A percentile compares a stretch with the other conserved stretches of the same genome.
These are phyloP conservation scores for Calvadosia cruxmelitensis DNA, from an alignment of 30 jellyfish, hydroid and myxozoan species.

Conservation along the genomic window DNA sequence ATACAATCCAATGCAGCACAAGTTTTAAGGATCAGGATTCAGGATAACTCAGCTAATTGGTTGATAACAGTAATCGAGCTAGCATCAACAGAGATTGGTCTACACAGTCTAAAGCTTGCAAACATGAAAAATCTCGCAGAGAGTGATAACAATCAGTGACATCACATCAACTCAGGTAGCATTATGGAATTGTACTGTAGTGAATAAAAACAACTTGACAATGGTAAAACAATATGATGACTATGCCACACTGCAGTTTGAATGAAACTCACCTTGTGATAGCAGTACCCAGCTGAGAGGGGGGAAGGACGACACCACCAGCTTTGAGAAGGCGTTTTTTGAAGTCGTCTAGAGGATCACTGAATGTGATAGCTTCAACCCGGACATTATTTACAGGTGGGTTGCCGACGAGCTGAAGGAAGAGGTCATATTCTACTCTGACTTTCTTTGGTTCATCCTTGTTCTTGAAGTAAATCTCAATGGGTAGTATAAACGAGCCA, in stretches of 20 bases:
- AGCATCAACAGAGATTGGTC: too few relatives aligned
- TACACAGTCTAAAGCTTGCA: too few relatives aligned
- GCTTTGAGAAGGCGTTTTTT: slow-evolving; percentile 73
- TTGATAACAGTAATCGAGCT: too few relatives aligned
- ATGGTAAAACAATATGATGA: neutral
- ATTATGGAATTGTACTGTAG: too few relatives aligned
- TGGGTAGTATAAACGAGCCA: slow-evolving; percentile 70
- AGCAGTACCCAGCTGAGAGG: slow-evolving; percentile 35
- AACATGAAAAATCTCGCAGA: too few relatives aligned
- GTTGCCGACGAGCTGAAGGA: slow-evolving; percentile 74
- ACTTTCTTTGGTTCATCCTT: slow-evolving; percentile 92
- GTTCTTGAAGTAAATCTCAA: slow-evolving; percentile 77
- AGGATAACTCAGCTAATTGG: too few relatives aligned
- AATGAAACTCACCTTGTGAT: slow-evolving; percentile 26
- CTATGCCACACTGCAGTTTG: neutral
- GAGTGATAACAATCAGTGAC: too few relatives aligned
- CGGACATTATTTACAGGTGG: slow-evolving; percentile 85
- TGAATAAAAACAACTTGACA: too few relatives aligned
- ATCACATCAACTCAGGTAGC: too few relatives aligned
- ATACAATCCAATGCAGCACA: too few relatives aligned
- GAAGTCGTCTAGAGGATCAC: slow-evolving; percentile 88
- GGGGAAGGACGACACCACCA: slow-evolving; percentile 78
- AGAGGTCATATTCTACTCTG: slow-evolving; percentile 68
- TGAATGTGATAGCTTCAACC: slow-evolving; percentile 76
- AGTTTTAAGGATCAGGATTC: too few relatives aligned